These are phyloP conservation scores for Frieseomelitta varia DNA, from an alignment of 1,140 invertebrate genomes.

Conservation along the genomic window DNA sequence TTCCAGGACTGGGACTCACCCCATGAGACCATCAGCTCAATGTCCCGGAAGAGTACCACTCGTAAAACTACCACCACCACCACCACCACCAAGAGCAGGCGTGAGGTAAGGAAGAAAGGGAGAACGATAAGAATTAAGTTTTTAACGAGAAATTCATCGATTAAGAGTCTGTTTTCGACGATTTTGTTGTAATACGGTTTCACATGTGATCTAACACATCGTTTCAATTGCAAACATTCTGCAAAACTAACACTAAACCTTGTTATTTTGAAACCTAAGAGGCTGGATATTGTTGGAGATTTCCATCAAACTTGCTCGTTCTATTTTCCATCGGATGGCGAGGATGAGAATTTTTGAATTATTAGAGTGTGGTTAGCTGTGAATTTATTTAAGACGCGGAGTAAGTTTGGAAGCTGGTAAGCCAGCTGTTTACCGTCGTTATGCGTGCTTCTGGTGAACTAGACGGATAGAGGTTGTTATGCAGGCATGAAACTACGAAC, in stretches of 20 bases:
- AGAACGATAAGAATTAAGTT: neutral
- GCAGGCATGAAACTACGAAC: neutral
- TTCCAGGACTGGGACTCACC: constrained; percentile 81
- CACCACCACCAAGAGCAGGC: constrained; percentile 65
- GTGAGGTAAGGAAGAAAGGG: constrained; percentile 61
- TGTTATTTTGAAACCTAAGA: too few species aligned
- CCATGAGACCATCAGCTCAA: constrained; percentile 71
- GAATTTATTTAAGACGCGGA: constrained; percentile 24
- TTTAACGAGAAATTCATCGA: too few species aligned
- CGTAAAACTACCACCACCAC: constrained; percentile 72
- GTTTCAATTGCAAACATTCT: too few species aligned
- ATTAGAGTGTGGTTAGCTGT: neutral
- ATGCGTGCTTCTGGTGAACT: constrained; percentile 2
- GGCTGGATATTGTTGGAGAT: too few species aligned
- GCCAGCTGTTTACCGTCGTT: constrained; percentile 23
- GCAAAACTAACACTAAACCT: too few species aligned
- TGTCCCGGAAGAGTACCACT: constrained; percentile 73
- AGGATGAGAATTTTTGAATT: neutral
- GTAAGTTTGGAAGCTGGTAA: constrained; percentile 22
- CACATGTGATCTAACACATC: too few species aligned
- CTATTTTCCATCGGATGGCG: too few species aligned
- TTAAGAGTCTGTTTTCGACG: too few species aligned
- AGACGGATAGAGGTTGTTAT: neutral
- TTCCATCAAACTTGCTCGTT: too few species aligned
- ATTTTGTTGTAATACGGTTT: too few species aligned